Percentiles rank a stretch among this genome's conserved stretches.
phyloP scores from a whole-genome alignment of 2,113 vertebrate genomes.

The Peromyscus maniculatus region DNA sequence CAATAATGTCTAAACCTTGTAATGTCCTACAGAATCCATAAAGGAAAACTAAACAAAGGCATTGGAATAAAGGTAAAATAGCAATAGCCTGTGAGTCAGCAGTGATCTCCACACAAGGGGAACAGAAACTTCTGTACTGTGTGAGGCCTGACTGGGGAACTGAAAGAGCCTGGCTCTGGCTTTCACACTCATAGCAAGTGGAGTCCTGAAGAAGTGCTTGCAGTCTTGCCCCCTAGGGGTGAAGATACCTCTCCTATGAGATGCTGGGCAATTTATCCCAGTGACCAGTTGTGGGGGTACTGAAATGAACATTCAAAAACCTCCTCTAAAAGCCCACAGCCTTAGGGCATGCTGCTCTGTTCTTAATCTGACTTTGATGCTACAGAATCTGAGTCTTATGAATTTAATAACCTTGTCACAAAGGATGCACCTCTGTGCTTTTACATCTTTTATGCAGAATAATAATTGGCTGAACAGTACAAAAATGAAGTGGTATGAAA shows the following conservation, averaged over 20 bases:
- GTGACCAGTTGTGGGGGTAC: neutral
- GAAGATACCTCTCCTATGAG: neutral
- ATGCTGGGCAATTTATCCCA: neutral
- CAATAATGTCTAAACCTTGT: neutral
- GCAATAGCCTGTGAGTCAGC: neutral
- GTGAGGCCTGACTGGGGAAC: conserved; percentile 22
- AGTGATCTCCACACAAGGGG: conserved; percentile 4
- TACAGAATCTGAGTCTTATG: neutral
- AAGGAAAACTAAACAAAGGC: conserved; percentile 57
- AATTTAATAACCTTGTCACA: neutral
- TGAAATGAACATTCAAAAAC: neutral
- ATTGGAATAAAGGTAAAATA: conserved; percentile 60
- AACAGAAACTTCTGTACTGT: neutral
- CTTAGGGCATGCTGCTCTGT: neutral
- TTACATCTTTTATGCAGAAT: conserved; percentile 5
- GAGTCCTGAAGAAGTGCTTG: conserved; percentile 7
- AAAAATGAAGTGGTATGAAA: conserved; percentile 45
- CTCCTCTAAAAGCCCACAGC: neutral
- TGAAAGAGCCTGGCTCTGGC: neutral
- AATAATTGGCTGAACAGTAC: neutral
- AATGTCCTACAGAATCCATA: neutral
- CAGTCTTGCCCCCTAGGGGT: neutral
- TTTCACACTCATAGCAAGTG: conserved; percentile 1
- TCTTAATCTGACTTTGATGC: neutral
- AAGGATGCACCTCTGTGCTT: conserved; percentile 27